Conservation (phyloP, 2,888 invertebrate genomes). For the Mythimna impura region DNA sequence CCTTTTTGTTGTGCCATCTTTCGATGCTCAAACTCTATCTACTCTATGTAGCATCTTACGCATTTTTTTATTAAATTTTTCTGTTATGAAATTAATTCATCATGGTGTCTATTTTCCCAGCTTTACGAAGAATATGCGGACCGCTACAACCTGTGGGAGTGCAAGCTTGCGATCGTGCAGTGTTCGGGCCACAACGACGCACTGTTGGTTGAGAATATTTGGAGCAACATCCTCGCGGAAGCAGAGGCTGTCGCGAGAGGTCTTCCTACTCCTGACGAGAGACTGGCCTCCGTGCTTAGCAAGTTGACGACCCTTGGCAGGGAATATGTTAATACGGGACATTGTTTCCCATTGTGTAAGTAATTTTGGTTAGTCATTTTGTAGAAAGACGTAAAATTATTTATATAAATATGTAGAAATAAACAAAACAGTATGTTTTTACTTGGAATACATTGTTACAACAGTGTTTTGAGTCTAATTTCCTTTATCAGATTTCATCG, state of each 20-base stretch:
- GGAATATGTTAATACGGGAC: slow-evolving; percentile 94
- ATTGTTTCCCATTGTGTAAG: slow-evolving; percentile 96
- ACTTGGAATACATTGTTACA: background rate
- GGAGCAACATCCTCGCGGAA: slow-evolving; percentile 95
- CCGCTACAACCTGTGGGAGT: slow-evolving; percentile 97
- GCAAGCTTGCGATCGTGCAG: slow-evolving; percentile 98
- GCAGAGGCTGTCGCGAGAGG: slow-evolving; percentile 86
- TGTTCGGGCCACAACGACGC: slow-evolving; percentile 98
- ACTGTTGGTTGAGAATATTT: slow-evolving; percentile 96
- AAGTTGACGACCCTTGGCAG: slow-evolving; percentile 95
- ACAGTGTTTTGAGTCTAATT: background rate
- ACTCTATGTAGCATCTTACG: too few species aligned
- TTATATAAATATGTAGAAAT: background rate
- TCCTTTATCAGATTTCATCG: slow-evolving; percentile 92
- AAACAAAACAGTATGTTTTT: background rate
- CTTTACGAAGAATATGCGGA: slow-evolving; percentile 98
- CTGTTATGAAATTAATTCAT: background rate
- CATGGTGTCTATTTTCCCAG: slow-evolving; percentile 75
- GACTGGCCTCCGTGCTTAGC: slow-evolving; percentile 92
- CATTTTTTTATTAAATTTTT: background rate
- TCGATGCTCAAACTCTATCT: too few species aligned
- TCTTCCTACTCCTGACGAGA: slow-evolving; percentile 88
- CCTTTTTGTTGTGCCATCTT: too few species aligned
- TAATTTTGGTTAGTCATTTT: slow-evolving; percentile 40
- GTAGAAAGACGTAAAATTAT: background rate